Conservation (phyloP, 2,113 vertebrate genomes). For the Equus quagga region DNA sequence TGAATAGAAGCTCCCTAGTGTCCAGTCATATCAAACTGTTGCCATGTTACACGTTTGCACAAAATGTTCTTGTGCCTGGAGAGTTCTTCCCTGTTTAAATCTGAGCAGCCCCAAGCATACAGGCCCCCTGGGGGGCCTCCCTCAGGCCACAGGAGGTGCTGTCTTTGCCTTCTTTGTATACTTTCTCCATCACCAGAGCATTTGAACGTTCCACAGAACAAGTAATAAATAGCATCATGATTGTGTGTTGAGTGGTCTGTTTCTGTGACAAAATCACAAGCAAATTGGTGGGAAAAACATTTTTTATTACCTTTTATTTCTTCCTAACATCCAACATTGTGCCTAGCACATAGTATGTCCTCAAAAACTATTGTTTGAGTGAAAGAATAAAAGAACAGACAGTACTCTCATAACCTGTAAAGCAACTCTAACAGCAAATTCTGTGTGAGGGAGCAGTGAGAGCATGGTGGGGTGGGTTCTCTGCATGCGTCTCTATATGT, state of each 20-base stretch:
- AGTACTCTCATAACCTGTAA: neutral
- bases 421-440: neutral
- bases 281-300: neutral
- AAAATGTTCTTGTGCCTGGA: neutral
- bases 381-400: neutral
- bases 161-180: neutral
- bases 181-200: neutral
- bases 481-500: no score
- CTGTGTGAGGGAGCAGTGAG: rapidly evolving
- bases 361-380: neutral
- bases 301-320: neutral
- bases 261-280: neutral
- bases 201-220: neutral
- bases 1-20: neutral
- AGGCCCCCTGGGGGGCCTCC: neutral
- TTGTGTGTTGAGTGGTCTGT: neutral
- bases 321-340: neutral
- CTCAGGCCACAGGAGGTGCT: neutral
- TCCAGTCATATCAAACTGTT: neutral
- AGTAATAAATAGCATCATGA: no score
- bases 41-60: neutral
- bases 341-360: neutral
- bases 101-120: neutral
- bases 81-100: neutral
- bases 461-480: neutral